Evolutionary conservation across 2,888 invertebrate species (phyloP), one percentile per base, ranked within the genome.

Genomic region (Caenorhabditis virilis): DNA sequence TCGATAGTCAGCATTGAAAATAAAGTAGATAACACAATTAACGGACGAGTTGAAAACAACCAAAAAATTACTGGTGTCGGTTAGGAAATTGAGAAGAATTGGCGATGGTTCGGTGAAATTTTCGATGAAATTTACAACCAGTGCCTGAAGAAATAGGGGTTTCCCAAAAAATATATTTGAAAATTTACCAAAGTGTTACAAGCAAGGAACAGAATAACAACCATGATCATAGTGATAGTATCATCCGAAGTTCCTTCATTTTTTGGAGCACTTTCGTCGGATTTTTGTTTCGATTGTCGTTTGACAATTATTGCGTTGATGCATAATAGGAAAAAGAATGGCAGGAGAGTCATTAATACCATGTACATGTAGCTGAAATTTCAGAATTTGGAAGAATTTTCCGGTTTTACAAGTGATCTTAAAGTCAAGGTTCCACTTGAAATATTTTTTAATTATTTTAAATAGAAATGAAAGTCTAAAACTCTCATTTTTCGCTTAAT

Each of bases 211-310:
- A 83, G 62, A 16, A 83, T 72, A 15, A 83, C 82, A 23, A 83
- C 83, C 80, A 81, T 78, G 20, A 83, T 79, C 83, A 83, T 83
- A 2, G 82, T 82, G 33, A 83, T 74, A 5, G 83, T 83, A 53
- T 83, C 81, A 57, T 82, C 82, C 1, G 70, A 70, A 20, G 64
- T 57, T 27, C 67, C 65, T 23, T 57, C 62, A 35, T 50, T 57
- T 39, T 61, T 61, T 20, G 66, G 59, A 4, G 39, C 43, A 5
- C 38, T 18, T 16, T 49, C 52, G 39, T 56, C 59, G 6, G 51
- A 26, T 23, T 55, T 65, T 3, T 52, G 50, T 38, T 47, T 49
- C n/a, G 57, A 60, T 33, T 82, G 80, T 42, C 78, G 49, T 25
- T 72, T 61, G 7, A 82, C 74, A 36, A 83, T 83, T 42, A 83